Conservation (phyloP, 2,888 invertebrate genomes). For the Urechis unicinctus region DNA sequence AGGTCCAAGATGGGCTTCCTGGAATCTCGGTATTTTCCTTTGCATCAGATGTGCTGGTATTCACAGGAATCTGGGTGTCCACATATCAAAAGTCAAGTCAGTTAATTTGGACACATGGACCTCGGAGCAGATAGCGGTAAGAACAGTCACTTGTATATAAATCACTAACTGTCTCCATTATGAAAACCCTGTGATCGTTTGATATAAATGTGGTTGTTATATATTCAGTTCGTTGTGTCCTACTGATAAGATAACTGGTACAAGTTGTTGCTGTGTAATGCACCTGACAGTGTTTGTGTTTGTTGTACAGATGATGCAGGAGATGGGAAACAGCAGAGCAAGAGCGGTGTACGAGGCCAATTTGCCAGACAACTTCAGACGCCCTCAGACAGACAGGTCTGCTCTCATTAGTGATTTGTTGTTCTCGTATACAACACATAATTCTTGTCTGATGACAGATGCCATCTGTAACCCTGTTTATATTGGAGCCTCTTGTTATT, state of each 20-base stretch:
- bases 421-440: not conserved
- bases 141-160: slow-evolving; percentile 50
- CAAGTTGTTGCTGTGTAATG: no score
- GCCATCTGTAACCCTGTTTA: no score
- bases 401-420: not conserved
- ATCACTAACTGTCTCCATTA: no score
- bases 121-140: slow-evolving; percentile 87
- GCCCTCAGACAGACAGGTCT: slow-evolving; percentile 62
- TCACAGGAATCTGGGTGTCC: slow-evolving; percentile 96
- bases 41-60: slow-evolving; percentile 99
- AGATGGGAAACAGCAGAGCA: slow-evolving; percentile 94
- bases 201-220: no score
- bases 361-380: slow-evolving; percentile 86
- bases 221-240: no score
- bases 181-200: no score
- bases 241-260: no score
- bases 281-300: no score
- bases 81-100: slow-evolving; percentile 97
- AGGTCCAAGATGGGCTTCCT: slow-evolving; percentile 99
- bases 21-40: slow-evolving; percentile 97
- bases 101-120: slow-evolving; percentile 98
- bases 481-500: no score
- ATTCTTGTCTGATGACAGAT: no score
- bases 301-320: slow-evolving; percentile 79
- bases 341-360: slow-evolving; percentile 96